phyloP scores from a whole-genome alignment of 2,797 vertebrate species.

The Falco peregrinus region DNA sequence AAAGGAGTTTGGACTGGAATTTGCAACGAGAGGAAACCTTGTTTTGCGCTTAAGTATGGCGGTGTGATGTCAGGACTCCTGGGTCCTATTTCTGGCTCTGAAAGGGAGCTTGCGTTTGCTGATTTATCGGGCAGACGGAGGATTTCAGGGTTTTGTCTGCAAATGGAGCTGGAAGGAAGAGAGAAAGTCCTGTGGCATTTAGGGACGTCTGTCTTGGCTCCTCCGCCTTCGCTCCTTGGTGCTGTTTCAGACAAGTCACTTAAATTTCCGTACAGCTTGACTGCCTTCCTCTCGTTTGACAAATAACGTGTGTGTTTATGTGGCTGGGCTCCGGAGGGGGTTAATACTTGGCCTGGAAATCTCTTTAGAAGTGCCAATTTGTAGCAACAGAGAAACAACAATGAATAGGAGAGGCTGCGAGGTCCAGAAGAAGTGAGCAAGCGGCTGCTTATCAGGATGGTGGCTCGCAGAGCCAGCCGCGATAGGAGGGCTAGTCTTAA shows the following conservation, averaged over 20 bases:
- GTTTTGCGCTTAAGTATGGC: constrained; percentile 12
- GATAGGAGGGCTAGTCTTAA: constrained; percentile 3
- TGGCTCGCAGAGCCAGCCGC: not conserved
- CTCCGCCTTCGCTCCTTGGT: not conserved
- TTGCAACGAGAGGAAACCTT: constrained; percentile 12
- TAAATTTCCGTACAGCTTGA: constrained; percentile 23
- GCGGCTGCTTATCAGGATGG: constrained; percentile 46
- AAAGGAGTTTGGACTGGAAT: constrained; percentile 20
- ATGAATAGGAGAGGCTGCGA: constrained; percentile 38
- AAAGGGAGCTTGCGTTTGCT: not conserved
- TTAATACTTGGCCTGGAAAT: constrained; percentile 68
- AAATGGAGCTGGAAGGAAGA: not conserved
- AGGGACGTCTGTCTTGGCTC: not conserved
- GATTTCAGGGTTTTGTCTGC: not conserved
- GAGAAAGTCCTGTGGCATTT: not conserved
- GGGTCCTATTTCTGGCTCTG: not conserved
- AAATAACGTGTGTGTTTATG: constrained; percentile 55
- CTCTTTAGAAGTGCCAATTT: constrained; percentile 67
- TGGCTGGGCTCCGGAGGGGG: constrained; percentile 58
- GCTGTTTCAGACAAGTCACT: constrained; percentile 35
- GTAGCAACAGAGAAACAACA: constrained; percentile 48
- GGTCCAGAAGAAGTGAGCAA: not conserved
- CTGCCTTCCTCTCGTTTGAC: constrained; percentile 48
- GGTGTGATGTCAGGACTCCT: not conserved
- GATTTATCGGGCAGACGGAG: not conserved